Evolutionary conservation across 2,113 vertebrate species (phyloP).

Genomic region (Ploceus nigricollis): DNA sequence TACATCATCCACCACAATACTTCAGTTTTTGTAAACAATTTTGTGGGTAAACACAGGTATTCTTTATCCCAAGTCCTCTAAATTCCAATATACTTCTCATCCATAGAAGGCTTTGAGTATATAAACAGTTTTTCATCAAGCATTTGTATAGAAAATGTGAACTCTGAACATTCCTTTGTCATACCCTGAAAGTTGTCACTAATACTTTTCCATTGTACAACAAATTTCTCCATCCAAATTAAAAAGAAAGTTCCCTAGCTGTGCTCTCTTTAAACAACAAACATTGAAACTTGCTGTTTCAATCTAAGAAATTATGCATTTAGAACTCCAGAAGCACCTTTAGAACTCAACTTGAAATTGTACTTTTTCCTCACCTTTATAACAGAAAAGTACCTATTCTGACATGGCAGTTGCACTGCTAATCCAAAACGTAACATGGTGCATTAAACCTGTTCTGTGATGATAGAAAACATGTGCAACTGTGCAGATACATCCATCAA

Average conservation of each 20-base stretch:
- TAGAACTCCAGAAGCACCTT: slow-evolving; percentile 29
- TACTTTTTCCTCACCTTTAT: slow-evolving; percentile 8
- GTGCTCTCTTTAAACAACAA: neutral
- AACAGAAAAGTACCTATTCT: slow-evolving; percentile 53
- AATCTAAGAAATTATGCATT: neutral
- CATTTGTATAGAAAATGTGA: neutral
- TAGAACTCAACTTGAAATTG: neutral
- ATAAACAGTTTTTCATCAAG: neutral
- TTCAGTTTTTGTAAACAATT: neutral
- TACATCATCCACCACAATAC: neutral
- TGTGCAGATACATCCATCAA: neutral
- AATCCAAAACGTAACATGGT: slow-evolving; percentile 27
- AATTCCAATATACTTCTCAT: neutral
- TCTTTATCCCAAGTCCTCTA: neutral
- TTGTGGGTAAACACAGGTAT: neutral
- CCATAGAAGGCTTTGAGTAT: neutral
- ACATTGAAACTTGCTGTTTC: neutral
- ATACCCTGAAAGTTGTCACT: neutral
- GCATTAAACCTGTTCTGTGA: slow-evolving; percentile 9
- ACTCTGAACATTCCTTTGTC: neutral
- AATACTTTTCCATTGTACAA: neutral
- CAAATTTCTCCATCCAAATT: neutral
- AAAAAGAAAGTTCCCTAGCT: neutral
- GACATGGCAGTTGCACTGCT: neutral
- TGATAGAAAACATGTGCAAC: slow-evolving; percentile 23